Conservation (phyloP, 2,888 invertebrate species). For the Lamellibrachia columna region DNA sequence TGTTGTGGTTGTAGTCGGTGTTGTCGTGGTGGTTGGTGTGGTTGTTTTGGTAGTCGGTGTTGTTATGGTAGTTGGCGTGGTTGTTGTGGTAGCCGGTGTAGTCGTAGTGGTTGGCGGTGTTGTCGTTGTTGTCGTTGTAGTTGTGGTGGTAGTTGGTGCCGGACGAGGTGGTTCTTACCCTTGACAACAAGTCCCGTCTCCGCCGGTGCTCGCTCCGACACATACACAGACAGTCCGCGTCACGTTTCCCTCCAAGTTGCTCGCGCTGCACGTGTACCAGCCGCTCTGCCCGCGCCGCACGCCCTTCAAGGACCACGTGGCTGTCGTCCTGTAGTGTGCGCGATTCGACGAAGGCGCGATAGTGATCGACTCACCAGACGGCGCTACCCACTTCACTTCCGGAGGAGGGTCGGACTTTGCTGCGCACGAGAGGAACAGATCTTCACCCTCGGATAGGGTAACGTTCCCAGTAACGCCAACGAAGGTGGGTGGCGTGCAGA, state of each 20-base stretch:
- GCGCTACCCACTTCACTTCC: conserved; percentile 37
- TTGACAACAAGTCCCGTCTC: neutral
- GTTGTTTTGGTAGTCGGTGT: too few relatives aligned
- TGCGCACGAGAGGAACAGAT: conserved; percentile 33
- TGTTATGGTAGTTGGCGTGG: too few relatives aligned
- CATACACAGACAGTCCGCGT: conserved; percentile 21
- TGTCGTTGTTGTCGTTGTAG: neutral
- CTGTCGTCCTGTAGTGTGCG: conserved; percentile 28
- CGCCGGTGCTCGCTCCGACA: neutral
- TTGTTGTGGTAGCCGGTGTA: too few relatives aligned
- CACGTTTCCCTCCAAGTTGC: conserved; percentile 28
- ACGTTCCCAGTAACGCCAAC: conserved; percentile 27
- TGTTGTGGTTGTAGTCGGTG: too few relatives aligned
- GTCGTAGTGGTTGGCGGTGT: too few relatives aligned
- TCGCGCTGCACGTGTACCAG: conserved; percentile 35
- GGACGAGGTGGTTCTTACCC: neutral
- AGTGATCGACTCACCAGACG: conserved; percentile 34
- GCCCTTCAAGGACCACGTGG: conserved; percentile 27
- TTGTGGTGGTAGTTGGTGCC: neutral
- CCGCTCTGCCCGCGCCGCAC: conserved; percentile 28
- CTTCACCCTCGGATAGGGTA: conserved; percentile 24
- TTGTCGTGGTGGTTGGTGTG: too few relatives aligned
- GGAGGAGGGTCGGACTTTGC: conserved; percentile 39
- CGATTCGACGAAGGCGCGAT: conserved; percentile 35
- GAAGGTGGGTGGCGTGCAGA: conserved; percentile 33